Conservation (phyloP, 2,797 vertebrate species). For the Xiphorhynchus erythropygius region DNA sequence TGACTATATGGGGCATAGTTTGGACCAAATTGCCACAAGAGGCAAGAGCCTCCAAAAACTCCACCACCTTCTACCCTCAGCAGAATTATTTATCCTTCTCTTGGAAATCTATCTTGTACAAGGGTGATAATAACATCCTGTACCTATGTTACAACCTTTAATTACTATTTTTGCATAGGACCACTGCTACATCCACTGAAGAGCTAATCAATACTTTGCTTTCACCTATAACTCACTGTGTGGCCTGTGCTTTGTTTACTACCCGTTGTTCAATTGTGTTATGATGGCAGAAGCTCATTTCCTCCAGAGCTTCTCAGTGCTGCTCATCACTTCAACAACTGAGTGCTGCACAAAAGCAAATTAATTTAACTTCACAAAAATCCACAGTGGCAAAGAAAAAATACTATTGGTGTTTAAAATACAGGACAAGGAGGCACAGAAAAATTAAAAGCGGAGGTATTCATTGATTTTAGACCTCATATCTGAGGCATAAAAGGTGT, state of each 20-base stretch:
- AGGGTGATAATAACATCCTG: background rate
- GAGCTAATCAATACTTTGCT: background rate
- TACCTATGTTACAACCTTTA: background rate
- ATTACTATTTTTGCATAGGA: background rate
- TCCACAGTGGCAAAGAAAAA: background rate
- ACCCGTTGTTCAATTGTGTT: background rate
- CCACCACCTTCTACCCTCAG: background rate
- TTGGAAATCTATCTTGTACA: background rate
- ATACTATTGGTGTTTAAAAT: background rate
- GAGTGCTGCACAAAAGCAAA: background rate
- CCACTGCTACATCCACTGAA: background rate
- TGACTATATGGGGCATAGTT: background rate
- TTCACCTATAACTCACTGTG: slow-evolving; percentile 13
- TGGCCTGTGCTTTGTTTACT: background rate
- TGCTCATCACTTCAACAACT: background rate
- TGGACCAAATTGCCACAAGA: background rate
- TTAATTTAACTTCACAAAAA: background rate
- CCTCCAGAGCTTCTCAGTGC: background rate
- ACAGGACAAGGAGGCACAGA: background rate
- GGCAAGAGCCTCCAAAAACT: background rate
- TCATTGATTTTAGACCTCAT: background rate
- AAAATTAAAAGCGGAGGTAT: background rate
- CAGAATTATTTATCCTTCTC: background rate
- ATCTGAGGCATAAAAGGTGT: background rate
- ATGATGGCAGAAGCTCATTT: slow-evolving; percentile 6